These are phyloP conservation scores for Hemistola chrysoprasaria DNA, from an alignment of 2,888 invertebrate genomes.

Conservation along the genomic window DNA sequence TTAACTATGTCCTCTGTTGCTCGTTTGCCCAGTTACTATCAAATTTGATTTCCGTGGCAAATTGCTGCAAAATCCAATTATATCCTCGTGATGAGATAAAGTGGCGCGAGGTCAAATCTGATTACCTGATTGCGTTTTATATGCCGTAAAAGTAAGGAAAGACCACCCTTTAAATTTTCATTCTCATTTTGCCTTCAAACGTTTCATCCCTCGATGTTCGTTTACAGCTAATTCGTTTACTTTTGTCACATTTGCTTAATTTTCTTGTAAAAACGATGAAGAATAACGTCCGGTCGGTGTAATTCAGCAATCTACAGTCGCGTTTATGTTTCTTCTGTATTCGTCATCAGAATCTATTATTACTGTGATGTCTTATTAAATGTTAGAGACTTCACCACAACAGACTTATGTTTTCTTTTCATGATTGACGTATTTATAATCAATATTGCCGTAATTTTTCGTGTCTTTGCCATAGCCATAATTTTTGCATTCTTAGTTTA, in stretches of 20 bases:
- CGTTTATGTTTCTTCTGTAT: no score
- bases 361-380: no score
- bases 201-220: no score
- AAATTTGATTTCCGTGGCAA: neutral
- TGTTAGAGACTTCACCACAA: no score
- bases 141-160: conserved; percentile 17
- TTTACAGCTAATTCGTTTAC: neutral
- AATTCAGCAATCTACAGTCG: neutral
- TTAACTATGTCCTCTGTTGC: no score
- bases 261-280: conserved; percentile 35
- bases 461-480: no score
- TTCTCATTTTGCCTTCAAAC: neutral
- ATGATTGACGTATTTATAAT: no score
- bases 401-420: no score
- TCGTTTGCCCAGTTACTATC: neutral
- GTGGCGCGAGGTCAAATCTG: conserved; percentile 38
- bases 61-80: conserved; percentile 39
- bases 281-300: neutral
- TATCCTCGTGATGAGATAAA: conserved; percentile 26
- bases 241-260: conserved; percentile 4
- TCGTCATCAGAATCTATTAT: no score
- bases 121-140: conserved; percentile 55
- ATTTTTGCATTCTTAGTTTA: no score
- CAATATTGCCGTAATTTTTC: no score
- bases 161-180: neutral